Base-by-base conservation (phyloP, 2,888 invertebrate species). In the Girardia tigrina region DNA sequence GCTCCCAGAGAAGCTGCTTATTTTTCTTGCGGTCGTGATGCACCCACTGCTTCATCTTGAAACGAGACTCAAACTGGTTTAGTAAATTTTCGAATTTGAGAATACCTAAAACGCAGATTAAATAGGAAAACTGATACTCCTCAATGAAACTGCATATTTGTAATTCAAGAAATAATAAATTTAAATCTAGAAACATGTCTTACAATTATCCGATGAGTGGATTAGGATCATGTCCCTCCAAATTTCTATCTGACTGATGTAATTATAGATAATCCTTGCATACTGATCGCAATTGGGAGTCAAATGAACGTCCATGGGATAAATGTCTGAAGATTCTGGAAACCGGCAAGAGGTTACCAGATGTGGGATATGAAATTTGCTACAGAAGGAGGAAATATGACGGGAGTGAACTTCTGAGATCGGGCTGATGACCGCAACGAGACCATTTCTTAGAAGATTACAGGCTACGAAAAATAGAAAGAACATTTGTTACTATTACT, bases 61-160 rank as follows among this genome's bases (percentile, higher is more conserved):
- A 56, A n/a, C 56, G 56, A 6, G 56, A 56, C 56, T 56, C 56
- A 56, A 56, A 56, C 56, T 56, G 56, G n/a, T 56, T 56, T 4
- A 56, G n/a, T n/a, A 56, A 56, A 56, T 56, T n/a, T n/a, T 56
- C 56, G 23, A 56, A 56, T 56, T 56, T 56, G 2, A 56, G 56
- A 56, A 56, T 56, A 56, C 56, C 56, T 56, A 12, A 56, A 56
- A n/a, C n/a, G n/a, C n/a, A n/a, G n/a, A n/a, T n/a, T n/a, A n/a
- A n/a, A n/a, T n/a, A n/a, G n/a, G n/a, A n/a, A n/a, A n/a, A n/a
- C n/a, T n/a, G n/a, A n/a, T n/a, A n/a, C n/a, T n/a, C n/a, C n/a
- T n/a, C n/a, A n/a, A n/a, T n/a, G n/a, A n/a, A n/a, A n/a, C n/a
- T n/a, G n/a, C n/a, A n/a, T n/a, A n/a, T n/a, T n/a, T n/a, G n/a